Evolutionary conservation across 2,888 invertebrate genomes (phyloP), one percentile per base, ranked within the genome.

Genomic region (Coleophora deauratella): DNA sequence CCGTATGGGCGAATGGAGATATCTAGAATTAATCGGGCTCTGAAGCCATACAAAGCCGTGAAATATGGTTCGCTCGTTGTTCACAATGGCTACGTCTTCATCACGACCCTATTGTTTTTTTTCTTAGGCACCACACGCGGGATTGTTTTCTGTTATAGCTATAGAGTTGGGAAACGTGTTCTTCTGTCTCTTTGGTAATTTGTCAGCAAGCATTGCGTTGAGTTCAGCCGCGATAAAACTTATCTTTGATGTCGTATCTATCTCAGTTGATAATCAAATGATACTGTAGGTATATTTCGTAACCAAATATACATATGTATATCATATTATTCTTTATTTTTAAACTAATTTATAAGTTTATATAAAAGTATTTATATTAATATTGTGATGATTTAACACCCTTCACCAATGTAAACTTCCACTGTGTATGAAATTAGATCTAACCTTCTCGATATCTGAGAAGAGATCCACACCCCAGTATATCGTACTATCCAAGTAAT

Each of bases 1-100:
- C 61, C 74, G 65, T 73, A 72, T 72, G 72, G 72, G 70, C 66
- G 70, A 84, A 85, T 84, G 69, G 80, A 85, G 85, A 84, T 85
- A 85, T 85, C 81, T 84, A 78, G 80, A 76, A 85, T 85, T 85
- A 85, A 85, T 84, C 81, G 82, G 63, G 66, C 74, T 72, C 78
- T 72, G 69, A 73, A 75, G 72, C 70, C 66, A 68, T 67, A 85
- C 85, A 85, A 85, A 84, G 81, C 75, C 65, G 78, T 86, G 84
- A 86, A 78, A 79, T 86, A 86, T 86, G 65, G 70, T 73, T 66
- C 68, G 70, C 76, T 84, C 84, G 81, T 75, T 74, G 72, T 66
- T 73, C 73, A 86, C 86, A 86, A 86, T 86, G 81, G 80, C 67
- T 73, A 84, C 84, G 78, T 85, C 86, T 86, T 86, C 85, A 86